These are phyloP conservation scores for Uria lomvia DNA, from an alignment of 2,113 vertebrate species.

Conservation along the genomic window DNA sequence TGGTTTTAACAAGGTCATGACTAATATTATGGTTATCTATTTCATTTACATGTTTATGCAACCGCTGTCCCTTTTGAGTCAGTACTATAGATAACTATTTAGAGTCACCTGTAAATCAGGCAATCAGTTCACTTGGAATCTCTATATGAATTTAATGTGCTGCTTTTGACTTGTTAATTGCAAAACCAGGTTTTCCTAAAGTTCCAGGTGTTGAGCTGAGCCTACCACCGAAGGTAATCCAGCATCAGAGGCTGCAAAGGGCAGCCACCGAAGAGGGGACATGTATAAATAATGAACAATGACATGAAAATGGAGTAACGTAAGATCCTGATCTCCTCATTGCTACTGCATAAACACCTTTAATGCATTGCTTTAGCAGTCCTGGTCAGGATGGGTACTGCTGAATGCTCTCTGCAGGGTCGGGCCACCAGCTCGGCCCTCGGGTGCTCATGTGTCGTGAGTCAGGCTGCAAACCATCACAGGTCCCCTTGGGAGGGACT, in stretches of 20 bases:
- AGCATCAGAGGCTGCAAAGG: background rate
- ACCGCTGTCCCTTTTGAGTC: background rate
- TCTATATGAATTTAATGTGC: background rate
- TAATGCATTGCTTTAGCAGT: background rate
- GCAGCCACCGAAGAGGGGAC: background rate
- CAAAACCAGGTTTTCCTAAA: background rate
- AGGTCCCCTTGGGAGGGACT: background rate
- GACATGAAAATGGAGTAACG: background rate
- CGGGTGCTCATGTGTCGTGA: accelerated
- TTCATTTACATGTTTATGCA: background rate
- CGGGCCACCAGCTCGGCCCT: background rate
- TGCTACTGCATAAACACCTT: background rate
- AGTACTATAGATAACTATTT: background rate
- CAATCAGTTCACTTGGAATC: background rate
- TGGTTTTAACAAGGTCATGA: conserved; percentile 6
- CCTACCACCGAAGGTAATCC: background rate
- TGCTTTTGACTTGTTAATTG: background rate
- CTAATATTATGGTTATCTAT: conserved; percentile 7
- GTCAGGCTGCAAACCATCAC: background rate
- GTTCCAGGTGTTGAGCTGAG: background rate
- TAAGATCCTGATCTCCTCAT: background rate
- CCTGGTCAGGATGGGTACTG: background rate
- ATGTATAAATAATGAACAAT: background rate
- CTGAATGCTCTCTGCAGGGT: background rate
- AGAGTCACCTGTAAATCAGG: background rate